Conservation (phyloP, 2,797 vertebrate species). For the Capromys pilorides region DNA sequence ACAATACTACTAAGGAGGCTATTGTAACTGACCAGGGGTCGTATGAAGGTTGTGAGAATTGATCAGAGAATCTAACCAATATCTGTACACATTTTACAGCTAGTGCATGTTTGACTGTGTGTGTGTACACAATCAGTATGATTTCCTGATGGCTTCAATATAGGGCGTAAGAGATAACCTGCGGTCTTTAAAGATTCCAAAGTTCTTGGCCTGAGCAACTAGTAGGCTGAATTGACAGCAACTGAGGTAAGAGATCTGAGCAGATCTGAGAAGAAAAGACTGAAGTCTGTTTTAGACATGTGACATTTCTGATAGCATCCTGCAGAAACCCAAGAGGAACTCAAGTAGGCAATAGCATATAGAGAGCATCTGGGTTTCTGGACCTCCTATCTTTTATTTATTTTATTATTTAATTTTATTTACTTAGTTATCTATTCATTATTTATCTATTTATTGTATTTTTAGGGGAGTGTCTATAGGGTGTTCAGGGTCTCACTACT, state of each 20-base stretch:
- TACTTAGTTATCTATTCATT: too few species aligned
- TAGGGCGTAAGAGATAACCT: not conserved
- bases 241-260: not conserved
- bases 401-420: too few species aligned
- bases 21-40: not conserved
- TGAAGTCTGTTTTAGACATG: not conserved
- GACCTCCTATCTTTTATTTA: not conserved
- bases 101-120: accelerated
- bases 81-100: not conserved
- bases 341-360: not conserved
- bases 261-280: not conserved
- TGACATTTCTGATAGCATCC: not conserved
- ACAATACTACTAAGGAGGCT: not conserved
- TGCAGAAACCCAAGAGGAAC: not conserved
- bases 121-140: not conserved
- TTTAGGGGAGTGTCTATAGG: too few species aligned
- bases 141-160: not conserved
- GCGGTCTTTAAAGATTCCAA: not conserved
- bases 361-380: not conserved
- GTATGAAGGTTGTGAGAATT: not conserved
- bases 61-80: not conserved
- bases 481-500: too few species aligned
- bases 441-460: too few species aligned
- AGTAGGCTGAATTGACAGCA: not conserved
- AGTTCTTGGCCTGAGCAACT: not conserved